Percentiles rank a stretch among this genome's conserved stretches.
Conservation (phyloP, 1,140 invertebrate species). For the Delia radicum region DNA sequence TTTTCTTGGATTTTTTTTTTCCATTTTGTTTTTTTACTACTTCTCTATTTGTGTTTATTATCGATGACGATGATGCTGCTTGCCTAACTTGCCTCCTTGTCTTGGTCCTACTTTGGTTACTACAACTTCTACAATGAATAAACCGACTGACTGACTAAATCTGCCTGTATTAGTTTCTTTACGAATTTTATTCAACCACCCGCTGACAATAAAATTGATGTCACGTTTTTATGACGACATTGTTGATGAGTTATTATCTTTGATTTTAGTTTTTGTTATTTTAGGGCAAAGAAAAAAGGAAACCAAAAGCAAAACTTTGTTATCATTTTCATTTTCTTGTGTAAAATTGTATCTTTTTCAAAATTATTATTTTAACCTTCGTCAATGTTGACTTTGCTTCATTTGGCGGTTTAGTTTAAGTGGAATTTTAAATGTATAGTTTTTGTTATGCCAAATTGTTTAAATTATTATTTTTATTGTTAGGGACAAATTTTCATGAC, state of each 20-base stretch:
- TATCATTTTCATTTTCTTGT: not conserved
- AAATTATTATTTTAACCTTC: not conserved
- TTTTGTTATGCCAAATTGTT: not conserved
- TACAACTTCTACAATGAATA: too few relatives aligned
- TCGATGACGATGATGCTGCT: not conserved
- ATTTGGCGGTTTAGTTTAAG: not conserved
- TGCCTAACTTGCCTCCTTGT: too few relatives aligned
- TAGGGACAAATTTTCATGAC: too few relatives aligned
- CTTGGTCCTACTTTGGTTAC: too few relatives aligned
- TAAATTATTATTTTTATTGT: not conserved
- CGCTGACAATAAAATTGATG: slow-evolving; percentile 43
- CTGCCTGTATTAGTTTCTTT: not conserved
- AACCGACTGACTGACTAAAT: not conserved
- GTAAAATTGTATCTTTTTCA: not conserved
- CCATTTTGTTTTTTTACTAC: not conserved
- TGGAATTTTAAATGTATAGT: not conserved
- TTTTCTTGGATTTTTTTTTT: not conserved
- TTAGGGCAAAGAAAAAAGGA: too few relatives aligned
- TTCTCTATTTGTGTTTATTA: not conserved
- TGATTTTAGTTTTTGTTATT: slow-evolving; percentile 43
- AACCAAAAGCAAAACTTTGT: not conserved
- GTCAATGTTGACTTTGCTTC: not conserved
- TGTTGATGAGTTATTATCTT: slow-evolving; percentile 51
- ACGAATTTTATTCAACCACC: slow-evolving; percentile 5
- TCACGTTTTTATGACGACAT: slow-evolving; percentile 51